Evolutionary conservation across 2,888 invertebrate species (phyloP).

Genomic region (Drosophila siamana): DNA sequence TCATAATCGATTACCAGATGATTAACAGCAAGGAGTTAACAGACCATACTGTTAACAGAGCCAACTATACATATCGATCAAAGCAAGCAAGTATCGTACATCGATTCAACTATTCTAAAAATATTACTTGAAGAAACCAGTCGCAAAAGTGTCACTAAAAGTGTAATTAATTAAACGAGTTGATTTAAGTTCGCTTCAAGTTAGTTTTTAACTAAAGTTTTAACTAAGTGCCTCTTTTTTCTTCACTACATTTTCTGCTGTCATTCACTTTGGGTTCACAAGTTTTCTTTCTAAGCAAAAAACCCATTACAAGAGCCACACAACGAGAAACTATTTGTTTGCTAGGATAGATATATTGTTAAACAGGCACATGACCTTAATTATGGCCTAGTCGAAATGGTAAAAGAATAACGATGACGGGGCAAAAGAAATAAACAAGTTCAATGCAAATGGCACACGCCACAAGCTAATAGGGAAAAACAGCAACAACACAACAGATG

Average conservation of each 20-base stretch:
- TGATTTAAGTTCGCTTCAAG: too few relatives aligned
- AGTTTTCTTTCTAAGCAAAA: neutral
- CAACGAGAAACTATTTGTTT: neutral
- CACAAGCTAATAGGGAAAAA: conserved; percentile 10
- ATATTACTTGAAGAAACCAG: too few relatives aligned
- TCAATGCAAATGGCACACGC: conserved; percentile 67
- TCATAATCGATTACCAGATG: too few relatives aligned
- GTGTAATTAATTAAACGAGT: too few relatives aligned
- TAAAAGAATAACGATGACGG: conserved; percentile 35
- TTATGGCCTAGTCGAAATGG: conserved; percentile 49
- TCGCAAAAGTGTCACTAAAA: too few relatives aligned
- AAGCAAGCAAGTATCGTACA: too few relatives aligned
- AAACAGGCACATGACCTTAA: conserved; percentile 69
- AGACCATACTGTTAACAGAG: too few relatives aligned
- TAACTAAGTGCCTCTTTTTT: too few relatives aligned
- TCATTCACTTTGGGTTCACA: neutral
- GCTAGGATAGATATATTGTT: neutral
- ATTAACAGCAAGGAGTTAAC: too few relatives aligned
- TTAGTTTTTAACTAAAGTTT: too few relatives aligned
- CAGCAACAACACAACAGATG: conserved; percentile 2
- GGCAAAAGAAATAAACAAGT: conserved; percentile 58
- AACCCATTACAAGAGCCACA: conserved; percentile 12
- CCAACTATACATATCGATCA: too few relatives aligned
- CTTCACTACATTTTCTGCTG: neutral
- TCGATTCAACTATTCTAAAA: too few relatives aligned